These are phyloP conservation scores for Acromyrmex echinatior DNA, from an alignment of 1,140 invertebrate species.

Conservation along the genomic window DNA sequence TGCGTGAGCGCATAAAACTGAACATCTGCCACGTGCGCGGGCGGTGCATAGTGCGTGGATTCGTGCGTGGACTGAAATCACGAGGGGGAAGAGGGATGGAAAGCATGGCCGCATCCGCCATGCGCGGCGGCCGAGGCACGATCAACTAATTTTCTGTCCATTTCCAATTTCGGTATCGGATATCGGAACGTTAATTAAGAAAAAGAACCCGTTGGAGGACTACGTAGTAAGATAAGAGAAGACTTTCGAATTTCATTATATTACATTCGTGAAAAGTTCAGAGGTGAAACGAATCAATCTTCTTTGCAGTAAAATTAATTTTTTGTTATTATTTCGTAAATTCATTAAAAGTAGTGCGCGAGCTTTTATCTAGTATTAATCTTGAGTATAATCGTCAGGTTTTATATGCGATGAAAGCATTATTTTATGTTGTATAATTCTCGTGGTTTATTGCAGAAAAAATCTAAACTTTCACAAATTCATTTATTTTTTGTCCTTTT, in stretches of 20 bases:
- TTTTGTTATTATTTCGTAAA: not conserved
- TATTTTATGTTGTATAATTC: not conserved
- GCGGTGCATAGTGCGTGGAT: slow-evolving; percentile 77
- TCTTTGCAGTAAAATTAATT: slow-evolving; percentile 19
- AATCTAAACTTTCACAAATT: not conserved
- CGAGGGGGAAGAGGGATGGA: slow-evolving; percentile 75
- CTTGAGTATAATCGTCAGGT: not conserved
- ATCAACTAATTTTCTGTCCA: slow-evolving; percentile 23
- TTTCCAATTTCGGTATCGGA: not conserved
- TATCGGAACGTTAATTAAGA: slow-evolving; percentile 11
- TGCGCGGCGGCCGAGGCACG: slow-evolving; percentile 56
- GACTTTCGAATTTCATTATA: slow-evolving; percentile 22
- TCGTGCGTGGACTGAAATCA: slow-evolving; percentile 75
- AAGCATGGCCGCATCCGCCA: slow-evolving; percentile 83
- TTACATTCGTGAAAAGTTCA: slow-evolving; percentile 22
- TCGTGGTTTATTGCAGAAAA: not conserved
- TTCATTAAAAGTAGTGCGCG: slow-evolving; percentile 31
- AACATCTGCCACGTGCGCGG: slow-evolving; percentile 83
- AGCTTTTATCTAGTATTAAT: not conserved
- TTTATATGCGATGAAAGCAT: not conserved
- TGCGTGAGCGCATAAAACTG: slow-evolving; percentile 76
- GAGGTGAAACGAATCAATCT: not conserved
- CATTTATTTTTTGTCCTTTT: not conserved
- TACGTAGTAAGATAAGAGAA: not conserved
- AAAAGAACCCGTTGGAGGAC: not conserved